phyloP scores from a whole-genome alignment of 2,797 vertebrate genomes.

The Polyboroides typus region DNA sequence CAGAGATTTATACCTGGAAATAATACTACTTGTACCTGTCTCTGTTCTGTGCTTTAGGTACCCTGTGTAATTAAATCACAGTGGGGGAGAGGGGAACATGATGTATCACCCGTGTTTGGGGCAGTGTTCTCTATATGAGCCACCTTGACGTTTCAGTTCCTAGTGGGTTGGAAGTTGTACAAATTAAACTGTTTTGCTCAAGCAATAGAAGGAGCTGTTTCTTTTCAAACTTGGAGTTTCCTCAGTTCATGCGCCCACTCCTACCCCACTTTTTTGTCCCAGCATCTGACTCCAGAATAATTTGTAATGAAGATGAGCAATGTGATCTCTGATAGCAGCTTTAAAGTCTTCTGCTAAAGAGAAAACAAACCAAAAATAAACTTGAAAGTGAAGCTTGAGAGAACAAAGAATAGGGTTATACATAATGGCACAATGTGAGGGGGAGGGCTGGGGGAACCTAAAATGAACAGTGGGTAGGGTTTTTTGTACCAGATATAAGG shows the following conservation, averaged over 20 bases:
- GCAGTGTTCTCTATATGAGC: neutral
- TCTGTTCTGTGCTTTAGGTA: neutral
- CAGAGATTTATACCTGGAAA: neutral
- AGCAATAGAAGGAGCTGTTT: neutral
- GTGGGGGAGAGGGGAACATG: fast-evolving
- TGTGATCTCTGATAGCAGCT: neutral
- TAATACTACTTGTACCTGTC: neutral
- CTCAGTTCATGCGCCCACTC: neutral
- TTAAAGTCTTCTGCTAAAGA: neutral
- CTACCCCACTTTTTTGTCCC: fast-evolving
- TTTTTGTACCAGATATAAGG: neutral
- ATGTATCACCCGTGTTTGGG: neutral
- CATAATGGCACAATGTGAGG: neutral
- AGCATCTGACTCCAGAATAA: fast-evolving
- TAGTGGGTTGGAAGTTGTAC: neutral
- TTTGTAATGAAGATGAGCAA: neutral
- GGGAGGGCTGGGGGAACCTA: neutral
- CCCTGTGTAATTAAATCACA: neutral
- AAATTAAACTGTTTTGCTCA: neutral
- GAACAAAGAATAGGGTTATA: neutral
- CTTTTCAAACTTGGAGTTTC: neutral
- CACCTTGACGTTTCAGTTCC: neutral
- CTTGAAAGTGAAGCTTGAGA: neutral
- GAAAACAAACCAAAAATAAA: constrained; percentile 33
- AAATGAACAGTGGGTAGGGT: neutral